Evolutionary conservation across 2,888 invertebrate genomes (phyloP), one percentile per base, ranked within the genome.

Genomic region (Apotomis capreana): DNA sequence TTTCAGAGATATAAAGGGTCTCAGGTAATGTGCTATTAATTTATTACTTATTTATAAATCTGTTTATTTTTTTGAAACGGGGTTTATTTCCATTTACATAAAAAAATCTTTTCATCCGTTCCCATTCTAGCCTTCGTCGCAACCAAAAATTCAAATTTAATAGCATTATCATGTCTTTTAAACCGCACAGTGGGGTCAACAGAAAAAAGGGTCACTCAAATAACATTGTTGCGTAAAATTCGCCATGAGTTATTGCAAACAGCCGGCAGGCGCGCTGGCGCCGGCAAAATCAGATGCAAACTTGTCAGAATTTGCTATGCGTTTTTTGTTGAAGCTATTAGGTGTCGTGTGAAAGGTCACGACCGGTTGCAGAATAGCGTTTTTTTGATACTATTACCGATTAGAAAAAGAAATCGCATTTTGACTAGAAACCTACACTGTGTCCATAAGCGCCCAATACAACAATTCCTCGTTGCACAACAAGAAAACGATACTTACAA

Each of bases 171-270:
- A 26, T 67, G 65, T 67, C 52, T 40, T 37, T 36, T 15, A 67
- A 62, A 62, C 13, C 61, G 36, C 44, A 15, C 55, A 58, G 59
- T 71, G 68, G 70, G 70, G 67, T 67, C 40, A 59, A 36, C 51
- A 12, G 10, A 63, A 57, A 63, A 62, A 69, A 69, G 62, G 61
- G 55, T 37, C 61, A 36, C 55, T 37, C 59, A 49, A 49, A 49
- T 58, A 37, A 61, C 61, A 61, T 55, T 44, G 26, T 69, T 57
- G 69, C 57, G 69, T 62, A 58, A 60, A 59, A 60, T 55, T 62
- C 49, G 62, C 36, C 8, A 37, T 68, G 68, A 68, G 15, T 74
- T 74, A 74, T 74, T 60, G 74, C 65, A 69, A 67, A 64, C 74
- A 71, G 69, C 49, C 44, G 52, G 8, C 12, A 74, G 71, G 71